Percentiles rank a stretch among this genome's conserved stretches.
These are phyloP conservation scores for Tricholauxania praeusta DNA, from an alignment of 2,888 invertebrate species.

Conservation along the genomic window DNA sequence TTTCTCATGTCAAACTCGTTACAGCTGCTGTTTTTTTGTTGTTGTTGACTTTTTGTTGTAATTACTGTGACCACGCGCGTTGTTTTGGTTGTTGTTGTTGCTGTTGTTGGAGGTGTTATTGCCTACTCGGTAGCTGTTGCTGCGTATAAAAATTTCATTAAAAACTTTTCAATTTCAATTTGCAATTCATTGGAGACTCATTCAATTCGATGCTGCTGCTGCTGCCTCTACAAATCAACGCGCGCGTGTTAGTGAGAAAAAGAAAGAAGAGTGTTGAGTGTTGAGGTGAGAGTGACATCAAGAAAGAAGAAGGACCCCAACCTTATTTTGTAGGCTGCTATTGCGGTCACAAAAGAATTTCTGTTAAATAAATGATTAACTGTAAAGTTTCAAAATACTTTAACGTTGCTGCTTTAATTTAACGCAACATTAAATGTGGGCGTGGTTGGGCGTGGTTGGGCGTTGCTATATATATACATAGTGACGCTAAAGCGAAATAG, in stretches of 20 bases:
- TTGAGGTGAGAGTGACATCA: neutral
- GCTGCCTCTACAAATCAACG: neutral
- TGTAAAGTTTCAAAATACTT: neutral
- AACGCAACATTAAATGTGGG: constrained; percentile 16
- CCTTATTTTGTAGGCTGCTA: too few species aligned
- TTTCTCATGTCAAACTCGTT: too few species aligned
- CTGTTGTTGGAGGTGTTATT: too few species aligned
- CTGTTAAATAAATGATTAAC: neutral
- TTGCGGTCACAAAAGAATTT: neutral
- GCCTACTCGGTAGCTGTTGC: neutral
- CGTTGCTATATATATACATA: too few species aligned
- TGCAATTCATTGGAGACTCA: constrained; percentile 19
- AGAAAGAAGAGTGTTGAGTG: neutral
- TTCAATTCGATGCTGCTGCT: neutral
- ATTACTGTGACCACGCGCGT: too few species aligned
- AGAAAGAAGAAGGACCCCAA: neutral
- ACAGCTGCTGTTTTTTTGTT: too few species aligned
- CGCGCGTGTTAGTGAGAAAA: neutral
- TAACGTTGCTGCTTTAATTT: neutral
- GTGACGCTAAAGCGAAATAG: too few species aligned
- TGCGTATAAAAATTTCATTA: constrained; percentile 13
- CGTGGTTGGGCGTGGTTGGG: neutral
- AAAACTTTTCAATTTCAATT: constrained; percentile 27
- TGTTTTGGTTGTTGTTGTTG: neutral
- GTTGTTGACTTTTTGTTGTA: too few species aligned